phyloP scores from a whole-genome alignment of 1,140 invertebrate genomes.

The Linepithema humile region DNA sequence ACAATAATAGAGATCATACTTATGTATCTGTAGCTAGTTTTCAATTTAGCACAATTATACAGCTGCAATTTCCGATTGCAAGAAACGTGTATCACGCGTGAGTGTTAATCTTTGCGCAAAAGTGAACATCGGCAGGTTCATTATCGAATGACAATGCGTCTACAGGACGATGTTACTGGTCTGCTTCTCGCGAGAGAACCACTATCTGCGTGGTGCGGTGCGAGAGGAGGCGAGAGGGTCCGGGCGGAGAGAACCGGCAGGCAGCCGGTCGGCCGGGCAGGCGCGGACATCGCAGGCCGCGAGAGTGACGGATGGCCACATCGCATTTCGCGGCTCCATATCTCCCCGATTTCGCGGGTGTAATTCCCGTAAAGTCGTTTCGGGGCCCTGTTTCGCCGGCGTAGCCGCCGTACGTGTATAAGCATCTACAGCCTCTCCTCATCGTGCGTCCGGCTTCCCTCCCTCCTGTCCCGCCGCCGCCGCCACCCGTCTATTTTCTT shows the following conservation, averaged over 20 bases:
- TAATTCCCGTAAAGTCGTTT: constrained; percentile 85
- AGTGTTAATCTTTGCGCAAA: constrained; percentile 12
- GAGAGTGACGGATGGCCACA: constrained; percentile 83
- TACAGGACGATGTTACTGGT: background rate
- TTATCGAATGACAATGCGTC: constrained; percentile 40
- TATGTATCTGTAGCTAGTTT: background rate
- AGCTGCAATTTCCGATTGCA: too few relatives aligned
- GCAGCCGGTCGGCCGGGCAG: constrained; percentile 18
- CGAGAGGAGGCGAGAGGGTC: constrained; percentile 1
- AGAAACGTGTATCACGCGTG: background rate
- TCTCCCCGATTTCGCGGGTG: constrained; percentile 83
- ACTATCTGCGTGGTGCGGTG: constrained; percentile 15
- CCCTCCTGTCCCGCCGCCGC: background rate
- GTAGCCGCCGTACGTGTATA: constrained; percentile 56
- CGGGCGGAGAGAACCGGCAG: background rate
- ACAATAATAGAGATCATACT: too few relatives aligned
- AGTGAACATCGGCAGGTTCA: background rate
- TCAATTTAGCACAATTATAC: background rate
- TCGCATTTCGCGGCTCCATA: constrained; percentile 83
- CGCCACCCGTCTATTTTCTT: constrained; percentile 71
- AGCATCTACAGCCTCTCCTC: constrained; percentile 43
- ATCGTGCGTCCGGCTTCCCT: constrained; percentile 15
- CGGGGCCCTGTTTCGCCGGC: constrained; percentile 68
- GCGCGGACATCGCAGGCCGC: constrained; percentile 73
- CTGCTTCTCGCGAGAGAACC: constrained; percentile 29